phyloP scores from a whole-genome alignment of 2,113 vertebrate species.

The Phycodurus eques region DNA sequence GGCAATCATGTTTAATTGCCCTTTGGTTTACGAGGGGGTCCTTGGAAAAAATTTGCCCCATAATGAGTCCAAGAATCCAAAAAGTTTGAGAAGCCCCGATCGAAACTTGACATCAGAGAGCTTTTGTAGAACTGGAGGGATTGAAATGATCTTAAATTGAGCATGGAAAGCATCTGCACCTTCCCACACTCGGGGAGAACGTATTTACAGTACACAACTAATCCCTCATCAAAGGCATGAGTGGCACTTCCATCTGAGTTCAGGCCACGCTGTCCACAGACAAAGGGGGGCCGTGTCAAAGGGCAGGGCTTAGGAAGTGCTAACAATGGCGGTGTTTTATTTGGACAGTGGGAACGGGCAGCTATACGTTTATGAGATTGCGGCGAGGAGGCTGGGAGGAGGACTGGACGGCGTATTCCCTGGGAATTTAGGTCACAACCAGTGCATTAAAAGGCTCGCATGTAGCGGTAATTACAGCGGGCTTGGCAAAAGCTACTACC shows the following conservation, averaged over 20 bases:
- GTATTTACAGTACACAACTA: conserved; percentile 67
- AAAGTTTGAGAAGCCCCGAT: conserved; percentile 1
- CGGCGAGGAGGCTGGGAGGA: conserved; percentile 30
- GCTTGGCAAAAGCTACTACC: conserved; percentile 46
- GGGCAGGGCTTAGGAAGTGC: conserved; percentile 63
- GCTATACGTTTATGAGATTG: conserved; percentile 20
- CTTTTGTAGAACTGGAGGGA: conserved; percentile 11
- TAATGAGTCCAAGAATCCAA: background rate
- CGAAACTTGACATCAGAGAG: conserved; percentile 41
- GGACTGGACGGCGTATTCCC: conserved; percentile 44
- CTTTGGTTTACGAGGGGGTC: background rate
- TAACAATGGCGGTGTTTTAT: conserved; percentile 62
- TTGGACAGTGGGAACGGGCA: conserved; percentile 38
- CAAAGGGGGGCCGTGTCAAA: conserved; percentile 31
- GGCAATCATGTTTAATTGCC: background rate
- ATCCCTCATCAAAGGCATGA: conserved; percentile 52
- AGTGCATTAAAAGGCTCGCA: conserved; percentile 63
- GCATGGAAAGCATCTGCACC: conserved; percentile 54
- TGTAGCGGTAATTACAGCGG: conserved; percentile 43
- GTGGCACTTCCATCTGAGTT: conserved; percentile 40
- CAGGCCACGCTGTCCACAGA: conserved; percentile 23
- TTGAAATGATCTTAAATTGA: conserved; percentile 63
- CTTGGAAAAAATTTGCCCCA: too few relatives aligned
- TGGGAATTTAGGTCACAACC: conserved; percentile 72
- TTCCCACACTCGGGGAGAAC: conserved; percentile 55